Evolutionary conservation across 2,888 invertebrate species (phyloP).

Genomic region (Stenodera caucasica): DNA sequence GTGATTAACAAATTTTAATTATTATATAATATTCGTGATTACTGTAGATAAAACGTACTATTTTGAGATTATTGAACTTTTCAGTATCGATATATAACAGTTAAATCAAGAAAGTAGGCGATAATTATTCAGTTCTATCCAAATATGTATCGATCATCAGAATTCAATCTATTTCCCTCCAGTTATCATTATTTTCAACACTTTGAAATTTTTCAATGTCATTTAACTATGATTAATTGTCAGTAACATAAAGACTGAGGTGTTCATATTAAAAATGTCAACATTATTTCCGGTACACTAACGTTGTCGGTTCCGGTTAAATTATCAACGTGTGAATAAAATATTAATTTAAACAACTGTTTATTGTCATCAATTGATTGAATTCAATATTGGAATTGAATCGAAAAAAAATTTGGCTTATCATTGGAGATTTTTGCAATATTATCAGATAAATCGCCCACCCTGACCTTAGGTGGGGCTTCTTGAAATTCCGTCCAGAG

Average conservation of each 20-base stretch:
- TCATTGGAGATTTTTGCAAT: not conserved
- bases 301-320: constrained; percentile 23
- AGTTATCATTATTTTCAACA: not conserved
- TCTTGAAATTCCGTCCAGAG: constrained; percentile 8
- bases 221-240: not conserved
- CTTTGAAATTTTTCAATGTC: not conserved
- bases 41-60: not conserved
- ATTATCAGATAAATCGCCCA: constrained; percentile 7
- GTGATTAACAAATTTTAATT: not conserved
- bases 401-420: not conserved
- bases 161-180: not conserved
- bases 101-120: constrained; percentile 23
- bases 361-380: not conserved
- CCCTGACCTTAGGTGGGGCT: constrained; percentile 8
- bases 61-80: not conserved
- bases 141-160: constrained; percentile 13
- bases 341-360: constrained; percentile 14
- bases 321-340: constrained; percentile 19
- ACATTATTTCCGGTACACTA: constrained; percentile 14
- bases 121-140: constrained; percentile 22
- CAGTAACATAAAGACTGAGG: not conserved
- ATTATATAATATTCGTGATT: constrained; percentile 1
- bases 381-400: not conserved
- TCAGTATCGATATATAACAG: constrained; percentile 13
- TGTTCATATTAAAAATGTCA: constrained; percentile 2